Conservation (phyloP, 2,888 invertebrate species). For the Drosophila greeni region DNA sequence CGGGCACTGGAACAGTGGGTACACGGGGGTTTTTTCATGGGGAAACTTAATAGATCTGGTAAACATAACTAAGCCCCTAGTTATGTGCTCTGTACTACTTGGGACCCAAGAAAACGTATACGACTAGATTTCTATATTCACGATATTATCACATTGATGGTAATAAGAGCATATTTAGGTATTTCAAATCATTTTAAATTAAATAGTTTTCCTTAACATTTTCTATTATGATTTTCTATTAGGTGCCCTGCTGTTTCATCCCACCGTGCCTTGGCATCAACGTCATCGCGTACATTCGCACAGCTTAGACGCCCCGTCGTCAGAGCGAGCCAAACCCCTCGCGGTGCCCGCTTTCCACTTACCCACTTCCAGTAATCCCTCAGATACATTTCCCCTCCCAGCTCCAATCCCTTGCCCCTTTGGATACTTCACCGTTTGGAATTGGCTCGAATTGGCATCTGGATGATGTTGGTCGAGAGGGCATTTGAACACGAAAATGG, state of each 20-base stretch:
- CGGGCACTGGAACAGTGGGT: constrained; percentile 26
- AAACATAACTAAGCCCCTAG: background rate
- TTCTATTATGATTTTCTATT: background rate
- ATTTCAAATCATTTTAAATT: no score
- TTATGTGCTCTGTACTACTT: background rate
- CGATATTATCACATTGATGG: background rate
- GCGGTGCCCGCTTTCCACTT: background rate
- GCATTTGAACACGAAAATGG: constrained; percentile 64
- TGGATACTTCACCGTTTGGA: constrained; percentile 24
- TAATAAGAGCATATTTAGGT: no score
- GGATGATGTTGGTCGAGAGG: constrained; percentile 64
- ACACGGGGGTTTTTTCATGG: background rate
- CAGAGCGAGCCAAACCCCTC: constrained; percentile 36
- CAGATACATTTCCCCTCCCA: constrained; percentile 1
- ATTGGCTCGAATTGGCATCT: constrained; percentile 56
- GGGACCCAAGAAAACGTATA: background rate
- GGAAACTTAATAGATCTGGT: background rate
- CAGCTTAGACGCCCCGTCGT: constrained; percentile 69
- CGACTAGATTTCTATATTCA: background rate
- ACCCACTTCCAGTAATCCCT: background rate
- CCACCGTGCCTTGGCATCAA: constrained; percentile 51
- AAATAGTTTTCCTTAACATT: no score
- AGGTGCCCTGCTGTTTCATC: background rate
- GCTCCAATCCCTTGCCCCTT: background rate
- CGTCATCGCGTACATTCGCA: constrained; percentile 60